These are phyloP conservation scores for Drosophila grimshawi DNA, from an alignment of 1,140 invertebrate species.

Conservation along the genomic window DNA sequence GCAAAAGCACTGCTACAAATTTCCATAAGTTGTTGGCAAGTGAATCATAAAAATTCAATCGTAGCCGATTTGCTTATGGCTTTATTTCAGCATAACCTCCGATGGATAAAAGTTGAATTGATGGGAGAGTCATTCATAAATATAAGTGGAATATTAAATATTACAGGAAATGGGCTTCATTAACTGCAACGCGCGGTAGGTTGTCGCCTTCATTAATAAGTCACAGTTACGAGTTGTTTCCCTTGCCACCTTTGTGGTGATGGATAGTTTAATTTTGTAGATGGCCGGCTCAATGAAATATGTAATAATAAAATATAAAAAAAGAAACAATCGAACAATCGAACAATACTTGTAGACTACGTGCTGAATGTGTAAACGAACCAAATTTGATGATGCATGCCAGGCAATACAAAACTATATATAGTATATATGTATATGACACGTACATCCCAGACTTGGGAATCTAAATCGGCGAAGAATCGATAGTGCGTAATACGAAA, in stretches of 20 bases:
- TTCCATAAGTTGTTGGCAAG: constrained; percentile 23
- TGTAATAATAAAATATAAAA: constrained; percentile 30
- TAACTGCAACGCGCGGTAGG: constrained; percentile 46
- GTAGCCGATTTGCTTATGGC: constrained; percentile 42
- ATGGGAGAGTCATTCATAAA: constrained; percentile 35
- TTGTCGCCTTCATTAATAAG: constrained; percentile 47
- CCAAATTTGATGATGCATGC: constrained; percentile 10
- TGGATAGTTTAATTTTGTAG: constrained; percentile 35
- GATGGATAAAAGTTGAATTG: constrained; percentile 35
- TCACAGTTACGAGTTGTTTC: constrained; percentile 30
- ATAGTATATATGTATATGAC: constrained; percentile 17
- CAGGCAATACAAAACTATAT: constrained; percentile 10
- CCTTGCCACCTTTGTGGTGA: constrained; percentile 17
- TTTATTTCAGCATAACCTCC: constrained; percentile 8
- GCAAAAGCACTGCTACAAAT: not conserved
- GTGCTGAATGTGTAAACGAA: constrained; percentile 40
- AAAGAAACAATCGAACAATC: not conserved
- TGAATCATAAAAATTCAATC: constrained; percentile 22
- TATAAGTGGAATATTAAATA: not conserved
- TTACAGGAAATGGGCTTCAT: constrained; percentile 63
- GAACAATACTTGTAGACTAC: constrained; percentile 9
- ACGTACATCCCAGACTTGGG: constrained; percentile 17
- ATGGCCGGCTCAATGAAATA: constrained; percentile 46
- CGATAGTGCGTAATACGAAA: constrained; percentile 35
- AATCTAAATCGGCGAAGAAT: not conserved